These are phyloP conservation scores for Aphaenogaster ashmeadi DNA, from an alignment of 1,140 invertebrate genomes.

Conservation along the genomic window DNA sequence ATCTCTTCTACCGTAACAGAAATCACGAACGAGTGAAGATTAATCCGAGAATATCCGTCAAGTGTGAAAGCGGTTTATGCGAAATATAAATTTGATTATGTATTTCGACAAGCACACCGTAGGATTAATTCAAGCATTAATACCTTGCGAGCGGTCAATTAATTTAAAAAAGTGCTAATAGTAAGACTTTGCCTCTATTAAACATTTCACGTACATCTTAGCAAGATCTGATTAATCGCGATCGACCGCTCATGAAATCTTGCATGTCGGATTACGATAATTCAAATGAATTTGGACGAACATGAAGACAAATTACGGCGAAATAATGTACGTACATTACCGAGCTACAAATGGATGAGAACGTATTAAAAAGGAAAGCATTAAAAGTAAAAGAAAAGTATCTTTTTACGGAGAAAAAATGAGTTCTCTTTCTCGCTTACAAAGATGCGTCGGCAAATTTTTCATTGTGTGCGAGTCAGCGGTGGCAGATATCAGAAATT, in stretches of 20 bases:
- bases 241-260: too few relatives aligned
- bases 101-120: not conserved
- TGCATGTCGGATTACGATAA: too few relatives aligned
- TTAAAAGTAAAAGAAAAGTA: not conserved
- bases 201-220: too few relatives aligned
- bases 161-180: not conserved
- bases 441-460: slow-evolving; percentile 49
- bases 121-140: slow-evolving; percentile 7
- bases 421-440: slow-evolving; percentile 41
- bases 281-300: too few relatives aligned
- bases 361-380: not conserved
- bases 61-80: too few relatives aligned
- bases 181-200: too few relatives aligned
- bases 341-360: not conserved
- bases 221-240: too few relatives aligned
- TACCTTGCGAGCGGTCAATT: not conserved
- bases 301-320: too few relatives aligned
- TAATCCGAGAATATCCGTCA: too few relatives aligned
- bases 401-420: slow-evolving; percentile 24
- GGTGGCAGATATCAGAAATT: slow-evolving; percentile 24
- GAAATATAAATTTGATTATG: not conserved
- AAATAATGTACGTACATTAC: slow-evolving; percentile 8
- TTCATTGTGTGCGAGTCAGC: slow-evolving; percentile 44
- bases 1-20: not conserved
- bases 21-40: not conserved